Evolutionary conservation across 2,113 vertebrate species (phyloP).

Genomic region (Beaufortia kweichowensis): DNA sequence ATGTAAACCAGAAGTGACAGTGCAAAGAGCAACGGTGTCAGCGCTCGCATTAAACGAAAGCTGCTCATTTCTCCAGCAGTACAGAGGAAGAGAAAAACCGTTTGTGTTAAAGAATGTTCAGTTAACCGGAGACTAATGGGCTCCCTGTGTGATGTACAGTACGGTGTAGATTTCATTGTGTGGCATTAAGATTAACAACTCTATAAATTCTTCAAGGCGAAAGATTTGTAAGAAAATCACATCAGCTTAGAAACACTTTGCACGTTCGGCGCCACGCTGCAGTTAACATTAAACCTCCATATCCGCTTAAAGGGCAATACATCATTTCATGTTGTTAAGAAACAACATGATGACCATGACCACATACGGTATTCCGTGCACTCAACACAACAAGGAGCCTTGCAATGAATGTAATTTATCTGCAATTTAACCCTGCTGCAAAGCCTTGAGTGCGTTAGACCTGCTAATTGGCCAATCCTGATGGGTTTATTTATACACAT

Average conservation of each 20-base stretch:
- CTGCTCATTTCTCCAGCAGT: not conserved
- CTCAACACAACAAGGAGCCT: slow-evolving; percentile 10
- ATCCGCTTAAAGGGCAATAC: slow-evolving; percentile 17
- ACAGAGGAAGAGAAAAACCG: too few species aligned
- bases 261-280: slow-evolving; percentile 12
- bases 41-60: not conserved
- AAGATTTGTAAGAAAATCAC: slow-evolving; percentile 19
- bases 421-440: slow-evolving; percentile 48
- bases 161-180: not conserved
- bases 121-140: slow-evolving; percentile 18
- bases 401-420: slow-evolving; percentile 47
- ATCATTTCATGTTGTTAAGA: slow-evolving; percentile 17
- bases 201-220: not conserved
- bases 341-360: slow-evolving; percentile 2
- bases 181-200: not conserved
- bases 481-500: slow-evolving; percentile 32
- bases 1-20: slow-evolving; percentile 7
- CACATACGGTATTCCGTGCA: not conserved
- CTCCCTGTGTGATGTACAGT: not conserved
- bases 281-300: slow-evolving; percentile 14
- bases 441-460: slow-evolving; percentile 8
- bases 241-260: slow-evolving; percentile 12
- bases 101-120: not conserved
- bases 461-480: slow-evolving; percentile 46
- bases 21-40: slow-evolving; percentile 14